These are phyloP conservation scores for Onthophagus taurus DNA, from an alignment of 1,140 invertebrate genomes.

Conservation along the genomic window DNA sequence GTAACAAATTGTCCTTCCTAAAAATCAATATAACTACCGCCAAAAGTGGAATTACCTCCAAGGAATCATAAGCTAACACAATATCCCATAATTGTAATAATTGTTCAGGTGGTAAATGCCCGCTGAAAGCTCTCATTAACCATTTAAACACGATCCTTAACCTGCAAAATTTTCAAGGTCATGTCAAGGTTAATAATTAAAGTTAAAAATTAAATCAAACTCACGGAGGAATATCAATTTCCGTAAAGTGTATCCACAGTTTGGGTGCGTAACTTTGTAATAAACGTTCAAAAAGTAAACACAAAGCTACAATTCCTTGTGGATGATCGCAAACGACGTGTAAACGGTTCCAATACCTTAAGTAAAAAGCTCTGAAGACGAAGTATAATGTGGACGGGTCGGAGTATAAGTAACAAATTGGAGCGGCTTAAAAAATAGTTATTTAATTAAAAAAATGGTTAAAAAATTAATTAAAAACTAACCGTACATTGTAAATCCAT, in stretches of 20 bases:
- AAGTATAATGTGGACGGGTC: constrained; percentile 81
- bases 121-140: constrained; percentile 91
- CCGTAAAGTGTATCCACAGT: constrained; percentile 83
- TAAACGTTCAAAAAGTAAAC: constrained; percentile 81
- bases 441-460: too few species aligned
- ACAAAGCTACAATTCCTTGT: constrained; percentile 74
- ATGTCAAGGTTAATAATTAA: too few species aligned
- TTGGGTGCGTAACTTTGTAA: constrained; percentile 82
- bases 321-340: constrained; percentile 85
- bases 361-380: constrained; percentile 84
- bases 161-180: constrained; percentile 43
- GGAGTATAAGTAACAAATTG: constrained; percentile 88
- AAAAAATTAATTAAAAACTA: neutral
- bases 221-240: constrained; percentile 84
- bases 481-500: constrained; percentile 97
- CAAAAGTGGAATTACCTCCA: constrained; percentile 79
- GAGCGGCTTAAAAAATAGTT: constrained; percentile 75
- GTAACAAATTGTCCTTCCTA: constrained; percentile 83
- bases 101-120: constrained; percentile 85
- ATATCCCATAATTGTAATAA: constrained; percentile 83
- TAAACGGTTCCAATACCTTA: constrained; percentile 82
- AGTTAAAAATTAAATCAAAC: constrained; percentile 34
- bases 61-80: constrained; percentile 81
- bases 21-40: constrained; percentile 87
- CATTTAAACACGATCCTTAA: constrained; percentile 88